Base-by-base conservation (phyloP, 2,113 vertebrate species). In the Sinocyclocheilus grahami region DNA sequence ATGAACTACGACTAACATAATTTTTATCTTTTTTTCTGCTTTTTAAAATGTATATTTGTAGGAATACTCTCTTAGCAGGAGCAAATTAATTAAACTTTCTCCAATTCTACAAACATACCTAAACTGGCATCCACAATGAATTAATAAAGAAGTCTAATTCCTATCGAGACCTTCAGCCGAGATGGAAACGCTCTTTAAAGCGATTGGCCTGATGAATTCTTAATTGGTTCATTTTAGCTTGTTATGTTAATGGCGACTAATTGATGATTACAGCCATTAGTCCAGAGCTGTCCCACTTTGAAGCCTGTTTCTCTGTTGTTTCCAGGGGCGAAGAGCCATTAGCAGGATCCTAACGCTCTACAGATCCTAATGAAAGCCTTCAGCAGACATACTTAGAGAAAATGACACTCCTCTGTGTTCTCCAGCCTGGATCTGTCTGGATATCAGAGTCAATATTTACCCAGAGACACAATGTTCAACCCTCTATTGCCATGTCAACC, bases 211-310 rank as follows among this genome's bases (percentile, higher is more conserved):
- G 84, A 63, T 79, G 72, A 83, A 83, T 84, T 46, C 58, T 37
- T 65, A 69, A 67, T 53, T 82, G 84, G 65, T 86, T 83, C 10
- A 55, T 72, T 74, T 86, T 60, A 48, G 72, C 63, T 79, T 46
- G 75, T 60, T 87, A 75, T 74, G 24, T 85, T 82, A 89, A 82
- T 82, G 37, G 13, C 14, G 48, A 84, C 82, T 85, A 89, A 88
- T 89, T 86, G 72, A 81, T 89, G 78, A 89, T 89, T 86, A 89
- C 37, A 81, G 82, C 69, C 51, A 82, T 89, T 89, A 88, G 55
- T 67, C 72, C 39, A 60, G n/a, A 58, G 22, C 62, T 27, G 33
- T 71, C 83, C 60, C 51, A 37, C 27, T 62, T 78, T 82, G 78
- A 74, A 84, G 65, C 65, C 72, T 72, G 84, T 71, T 86, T 30